Base-by-base conservation (phyloP, 2,888 invertebrate species). In the Biston betularia region DNA sequence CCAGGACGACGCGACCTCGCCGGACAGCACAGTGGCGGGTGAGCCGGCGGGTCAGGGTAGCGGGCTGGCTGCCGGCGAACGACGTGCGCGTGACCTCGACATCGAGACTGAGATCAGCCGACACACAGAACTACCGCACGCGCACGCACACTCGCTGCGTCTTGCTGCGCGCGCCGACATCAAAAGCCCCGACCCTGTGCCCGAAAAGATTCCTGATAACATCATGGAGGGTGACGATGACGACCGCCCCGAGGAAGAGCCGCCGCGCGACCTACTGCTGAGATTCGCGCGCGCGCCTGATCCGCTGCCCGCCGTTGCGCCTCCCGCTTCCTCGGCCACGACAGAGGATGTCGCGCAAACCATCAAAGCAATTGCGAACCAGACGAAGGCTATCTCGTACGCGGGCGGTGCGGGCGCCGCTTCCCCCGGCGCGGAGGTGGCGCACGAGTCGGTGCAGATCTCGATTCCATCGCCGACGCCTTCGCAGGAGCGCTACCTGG, bases 391-490 rank as follows among this genome's bases (percentile, higher is more conserved):
- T 76, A 93, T 94, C 48, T 68, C 74, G 1, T 75, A 73, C 56
- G 65, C 72, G 2, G 66, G 64, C 40, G 68, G 70, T 81, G 93
- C 94, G 6, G 94, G 69, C 82, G 94, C 94, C 4, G 94, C 94
- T 67, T 92, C 93, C 72, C 94, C 94, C 9, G 95, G 95, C 73
- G 92, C 93, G 1, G 95, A 95, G 70, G 88, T 94, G 79, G 92
- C 95, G 12, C 95, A 94, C 61, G 95, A 95, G 78, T 95, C 95
- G 0, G 95, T 95, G 33, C 95, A 95, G 69, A 95, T 95, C 79
- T 95, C 95, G 0, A 95, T 95, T 74, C 95, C 95, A 0, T 95
- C 95, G 0, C 95, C 95, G 9, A 95, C 95, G 6, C 95, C 95
- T 0, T 95, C 95, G 0, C 95, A 95, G 80, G 95, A 95, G 78